Base-by-base conservation (phyloP, 1,140 invertebrate genomes). In the Centruroides sculpturatus region DNA sequence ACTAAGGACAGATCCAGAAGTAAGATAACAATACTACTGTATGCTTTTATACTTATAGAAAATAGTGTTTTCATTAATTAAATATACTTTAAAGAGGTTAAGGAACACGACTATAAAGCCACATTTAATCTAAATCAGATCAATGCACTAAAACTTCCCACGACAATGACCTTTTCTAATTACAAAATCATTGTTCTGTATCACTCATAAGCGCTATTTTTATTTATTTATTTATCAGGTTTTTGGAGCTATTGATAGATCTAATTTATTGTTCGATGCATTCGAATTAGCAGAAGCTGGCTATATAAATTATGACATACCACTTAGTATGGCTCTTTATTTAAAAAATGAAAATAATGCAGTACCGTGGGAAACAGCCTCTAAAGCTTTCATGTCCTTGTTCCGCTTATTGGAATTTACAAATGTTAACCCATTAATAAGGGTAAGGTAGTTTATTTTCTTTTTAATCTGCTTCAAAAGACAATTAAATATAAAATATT, bases 361-460 rank as follows among this genome's bases (percentile, higher is more conserved):
- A 60, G 64, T 77, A 8, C 76, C 78, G 3, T 80, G 78, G 78
- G 49, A 49, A 35, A 72, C 72, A 9, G 76, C 72, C 0, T 66
- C 67, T 46, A 61, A 54, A 34, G 68, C 67, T 11, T 62, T 79
- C 7, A 68, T 64, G 5, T 64, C 71, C 34, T 74, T 92, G 2
- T 75, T 78, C 4, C 73, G 71, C 8, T 76, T 83, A 62, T 72
- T 92, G 1, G 72, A 75, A 7, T 79, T 79, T 7, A 82, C 84
- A 0, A 63, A 75, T 23, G 73, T 76, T 0, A 81, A 80, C 67
- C 71, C 78, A 3, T 68, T 80, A 59, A 83, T 83, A 62, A 79
- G 79, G 72, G 84, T 82, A 72, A 72, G 65, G 65, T 51, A 35
- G 11, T 23, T 23, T 23, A 23, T 23, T 23, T 23, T 23, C 23